These are phyloP conservation scores for Saccostrea glomerata DNA, from an alignment of 1,140 invertebrate genomes.

Conservation along the genomic window DNA sequence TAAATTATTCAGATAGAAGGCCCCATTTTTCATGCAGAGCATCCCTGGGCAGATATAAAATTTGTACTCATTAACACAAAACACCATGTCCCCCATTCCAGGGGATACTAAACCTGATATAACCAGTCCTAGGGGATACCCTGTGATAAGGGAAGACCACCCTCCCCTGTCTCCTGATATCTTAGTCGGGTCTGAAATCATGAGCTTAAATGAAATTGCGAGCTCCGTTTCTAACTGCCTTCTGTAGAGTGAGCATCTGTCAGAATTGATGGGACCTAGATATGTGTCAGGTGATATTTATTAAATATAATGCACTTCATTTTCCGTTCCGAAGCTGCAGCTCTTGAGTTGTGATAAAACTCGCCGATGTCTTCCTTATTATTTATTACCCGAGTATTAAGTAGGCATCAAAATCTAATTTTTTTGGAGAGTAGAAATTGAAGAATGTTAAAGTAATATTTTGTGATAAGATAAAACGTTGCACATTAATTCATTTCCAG, in stretches of 20 bases:
- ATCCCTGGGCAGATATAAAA: not conserved
- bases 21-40: not conserved
- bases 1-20: not conserved
- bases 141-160: constrained; percentile 2
- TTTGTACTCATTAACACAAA: not conserved
- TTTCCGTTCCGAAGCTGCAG: not conserved
- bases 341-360: constrained; percentile 15
- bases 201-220: too few species aligned
- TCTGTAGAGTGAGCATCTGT: not conserved
- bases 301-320: constrained; percentile 36
- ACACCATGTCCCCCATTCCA: not conserved
- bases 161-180: not conserved
- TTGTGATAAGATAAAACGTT: constrained; percentile 17
- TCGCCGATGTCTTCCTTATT: not conserved
- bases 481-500: constrained; percentile 16
- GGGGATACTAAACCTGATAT: not conserved
- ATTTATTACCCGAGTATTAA: constrained; percentile 8
- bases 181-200: not conserved
- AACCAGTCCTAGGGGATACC: not conserved
- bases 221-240: not conserved
- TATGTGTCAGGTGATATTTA: constrained; percentile 25
- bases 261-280: not conserved
- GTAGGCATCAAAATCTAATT: constrained; percentile 15
- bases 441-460: constrained; percentile 15
- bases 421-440: constrained; percentile 21